These are phyloP conservation scores for Anagyrus pseudococci DNA, from an alignment of 2,888 invertebrate species.

Conservation along the genomic window DNA sequence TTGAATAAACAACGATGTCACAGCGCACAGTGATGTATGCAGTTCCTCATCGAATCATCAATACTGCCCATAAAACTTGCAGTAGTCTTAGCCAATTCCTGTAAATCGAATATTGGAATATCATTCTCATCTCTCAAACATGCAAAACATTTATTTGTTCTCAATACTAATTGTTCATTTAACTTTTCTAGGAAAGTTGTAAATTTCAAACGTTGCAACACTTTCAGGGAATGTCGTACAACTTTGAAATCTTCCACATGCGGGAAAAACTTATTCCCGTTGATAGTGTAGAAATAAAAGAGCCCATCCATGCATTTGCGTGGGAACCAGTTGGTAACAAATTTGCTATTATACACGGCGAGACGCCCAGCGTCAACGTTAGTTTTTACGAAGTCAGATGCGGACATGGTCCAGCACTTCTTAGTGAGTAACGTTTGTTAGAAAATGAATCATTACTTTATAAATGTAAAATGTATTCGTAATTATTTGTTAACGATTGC, in stretches of 20 bases:
- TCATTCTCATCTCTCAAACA: no score
- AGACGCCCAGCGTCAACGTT: slow-evolving; percentile 82
- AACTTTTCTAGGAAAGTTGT: slow-evolving; percentile 36
- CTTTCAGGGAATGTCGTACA: slow-evolving; percentile 86
- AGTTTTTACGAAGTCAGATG: slow-evolving; percentile 93
- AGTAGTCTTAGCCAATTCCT: background rate
- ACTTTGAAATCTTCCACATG: slow-evolving; percentile 99
- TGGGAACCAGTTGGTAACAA: slow-evolving; percentile 98
- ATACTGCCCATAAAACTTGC: no score
- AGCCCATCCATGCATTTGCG: slow-evolving; percentile 90
- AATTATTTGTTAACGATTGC: slow-evolving; percentile 31
- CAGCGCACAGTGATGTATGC: no score
- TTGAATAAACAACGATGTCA: no score
- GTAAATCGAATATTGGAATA: no score
- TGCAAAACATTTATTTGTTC: no score
- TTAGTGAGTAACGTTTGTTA: slow-evolving; percentile 73
- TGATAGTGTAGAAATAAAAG: slow-evolving; percentile 95
- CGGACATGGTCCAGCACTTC: slow-evolving; percentile 84
- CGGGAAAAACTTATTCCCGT: slow-evolving; percentile 97
- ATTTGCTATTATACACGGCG: slow-evolving; percentile 96
- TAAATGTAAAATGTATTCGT: background rate
- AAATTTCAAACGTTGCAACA: slow-evolving; percentile 38
- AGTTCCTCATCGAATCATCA: no score
- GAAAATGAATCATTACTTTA: background rate
- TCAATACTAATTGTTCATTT: slow-evolving; percentile 25